Base-by-base conservation (phyloP, 2,888 invertebrate genomes). In the Harpagoxenus sublaevis region DNA sequence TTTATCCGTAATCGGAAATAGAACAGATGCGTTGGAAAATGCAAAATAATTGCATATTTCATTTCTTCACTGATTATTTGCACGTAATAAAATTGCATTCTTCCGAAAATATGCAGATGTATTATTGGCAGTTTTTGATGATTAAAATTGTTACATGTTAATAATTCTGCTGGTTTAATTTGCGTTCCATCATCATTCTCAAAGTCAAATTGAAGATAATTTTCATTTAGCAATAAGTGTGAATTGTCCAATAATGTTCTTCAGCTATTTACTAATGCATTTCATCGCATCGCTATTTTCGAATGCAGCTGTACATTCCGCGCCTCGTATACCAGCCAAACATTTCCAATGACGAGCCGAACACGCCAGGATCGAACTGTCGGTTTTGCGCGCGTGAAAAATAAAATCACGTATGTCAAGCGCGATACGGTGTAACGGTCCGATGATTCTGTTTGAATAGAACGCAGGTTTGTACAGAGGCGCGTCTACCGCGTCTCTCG, bases 281-380 rank as follows among this genome's bases (percentile, higher is more conserved):
- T 8, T 51, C 4, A 8, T 6, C 28, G 75, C n/a, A 6, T 51
- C 15, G 31, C 31, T 75, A n/a, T 75, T 78, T 77, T 78, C 42
- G 78, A 31, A 51, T 23, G 75, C 78, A 71, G 74, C 35, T 78
- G 73, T 62, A 75, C 53, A 57, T 82, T 51, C 42, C 53, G 70
- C 70, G 66, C 53, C 77, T 83, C 83, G 51, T 35, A 5, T 18
- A 84, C n/a, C 15, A 31, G 31, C 31, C 85, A 60, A 87, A 86
- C 88, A 77, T 88, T 90, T 84, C 68, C 85, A 53, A 77, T 77
- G 77, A 68, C 77, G 68, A 53, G 39, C 28, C 53, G 66, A 55
- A 28, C 53, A 4, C 39, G 53, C 2, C 51, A 28, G 81, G 71
- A 53, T 77, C 39, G 77, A 77, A 68, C 39, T 28, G 68, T 68